A percentile compares a stretch with the other conserved stretches of the same genome.
These are phyloP conservation scores for Galleria mellonella DNA, from an alignment of 1,140 invertebrate genomes.

Conservation along the genomic window DNA sequence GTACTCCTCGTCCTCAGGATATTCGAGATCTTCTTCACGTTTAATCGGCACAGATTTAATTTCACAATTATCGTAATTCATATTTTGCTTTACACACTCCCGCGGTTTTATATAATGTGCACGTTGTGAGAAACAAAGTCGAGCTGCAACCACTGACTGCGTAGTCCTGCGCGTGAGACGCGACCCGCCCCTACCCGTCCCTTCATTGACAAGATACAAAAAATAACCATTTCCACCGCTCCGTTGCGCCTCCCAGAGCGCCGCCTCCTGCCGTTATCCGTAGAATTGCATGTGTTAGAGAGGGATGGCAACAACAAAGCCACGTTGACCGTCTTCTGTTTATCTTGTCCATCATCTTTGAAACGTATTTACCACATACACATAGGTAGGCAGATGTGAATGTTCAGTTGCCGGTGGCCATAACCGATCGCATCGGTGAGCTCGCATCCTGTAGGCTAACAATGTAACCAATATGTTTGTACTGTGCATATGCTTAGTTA, in stretches of 20 bases:
- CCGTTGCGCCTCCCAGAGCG: conserved; percentile 47
- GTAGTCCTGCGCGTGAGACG: conserved; percentile 26
- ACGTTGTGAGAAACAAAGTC: conserved; percentile 31
- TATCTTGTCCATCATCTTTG: conserved; percentile 63
- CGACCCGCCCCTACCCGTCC: conserved; percentile 54
- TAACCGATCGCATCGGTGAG: conserved; percentile 48
- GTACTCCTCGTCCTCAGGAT: conserved; percentile 51
- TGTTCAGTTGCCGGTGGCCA: conserved; percentile 46
- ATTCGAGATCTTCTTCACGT: conserved; percentile 48
- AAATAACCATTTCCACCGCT: conserved; percentile 56
- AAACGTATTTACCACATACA: conserved; percentile 42
- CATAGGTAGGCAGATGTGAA: conserved; percentile 28
- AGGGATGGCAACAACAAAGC: conserved; percentile 35
- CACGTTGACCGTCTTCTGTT: conserved; percentile 41
- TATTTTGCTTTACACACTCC: conserved; percentile 22
- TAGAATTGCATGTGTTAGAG: conserved; percentile 22
- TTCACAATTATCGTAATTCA: conserved; percentile 57
- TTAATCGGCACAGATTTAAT: conserved; percentile 49
- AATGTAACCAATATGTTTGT: no score
- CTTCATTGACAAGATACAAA: conserved; percentile 71
- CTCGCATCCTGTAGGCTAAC: conserved; percentile 33
- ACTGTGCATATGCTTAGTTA: background rate
- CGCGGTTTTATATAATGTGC: conserved; percentile 25
- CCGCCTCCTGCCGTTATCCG: conserved; percentile 33
- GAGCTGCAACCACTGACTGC: conserved; percentile 32